These are phyloP conservation scores for Whitmania pigra DNA, from an alignment of 1,140 invertebrate species.

Conservation along the genomic window DNA sequence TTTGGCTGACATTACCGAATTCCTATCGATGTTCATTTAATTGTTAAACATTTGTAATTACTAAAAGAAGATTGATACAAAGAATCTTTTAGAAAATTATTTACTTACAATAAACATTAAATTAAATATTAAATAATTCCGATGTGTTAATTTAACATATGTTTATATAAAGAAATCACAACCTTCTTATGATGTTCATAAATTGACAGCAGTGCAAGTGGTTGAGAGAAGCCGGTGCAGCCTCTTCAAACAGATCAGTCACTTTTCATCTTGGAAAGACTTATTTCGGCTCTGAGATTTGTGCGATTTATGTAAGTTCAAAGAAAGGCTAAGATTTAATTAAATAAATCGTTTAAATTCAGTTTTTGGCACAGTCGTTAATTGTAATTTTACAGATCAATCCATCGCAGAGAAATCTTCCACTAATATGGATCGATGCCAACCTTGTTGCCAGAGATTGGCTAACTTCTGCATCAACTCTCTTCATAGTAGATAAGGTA, in stretches of 20 bases:
- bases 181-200: background rate
- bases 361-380: background rate
- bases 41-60: too few relatives aligned
- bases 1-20: too few relatives aligned
- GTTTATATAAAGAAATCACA: too few relatives aligned
- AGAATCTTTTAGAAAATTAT: too few relatives aligned
- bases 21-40: too few relatives aligned
- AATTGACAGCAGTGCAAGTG: background rate
- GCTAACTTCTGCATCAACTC: conserved; percentile 14
- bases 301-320: background rate
- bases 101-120: too few relatives aligned
- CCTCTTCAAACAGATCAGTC: background rate
- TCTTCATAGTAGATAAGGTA: conserved; percentile 14
- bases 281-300: background rate
- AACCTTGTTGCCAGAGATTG: conserved; percentile 13
- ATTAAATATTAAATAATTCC: too few relatives aligned
- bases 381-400: background rate
- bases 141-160: too few relatives aligned
- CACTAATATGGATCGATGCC: conserved; percentile 10
- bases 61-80: too few relatives aligned
- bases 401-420: background rate
- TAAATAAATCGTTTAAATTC: too few relatives aligned
- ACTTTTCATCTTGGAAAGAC: background rate
- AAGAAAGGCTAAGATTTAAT: too few relatives aligned
- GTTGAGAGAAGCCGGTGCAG: background rate